Evolutionary conservation across 2,113 vertebrate genomes (phyloP), one percentile per base, ranked within the genome.

Genomic region (Hystrix cristata): DNA sequence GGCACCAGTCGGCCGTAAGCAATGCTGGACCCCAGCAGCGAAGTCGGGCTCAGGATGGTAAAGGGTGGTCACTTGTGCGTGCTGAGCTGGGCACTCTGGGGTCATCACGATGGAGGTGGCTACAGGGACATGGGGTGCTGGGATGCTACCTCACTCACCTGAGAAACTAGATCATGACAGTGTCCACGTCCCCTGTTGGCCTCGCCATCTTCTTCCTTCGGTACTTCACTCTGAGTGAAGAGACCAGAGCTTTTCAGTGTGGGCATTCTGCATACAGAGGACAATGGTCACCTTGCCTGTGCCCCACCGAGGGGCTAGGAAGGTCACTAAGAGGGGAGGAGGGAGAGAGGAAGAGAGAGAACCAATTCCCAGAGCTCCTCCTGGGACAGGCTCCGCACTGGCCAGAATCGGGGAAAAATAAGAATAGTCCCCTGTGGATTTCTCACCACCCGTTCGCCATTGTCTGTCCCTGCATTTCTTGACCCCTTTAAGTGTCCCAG

Each of bases 161-260:
- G 81, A 81, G n/a, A 80, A 48, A 7, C 23, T 43, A 90, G 23
- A 13, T 0, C 19, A 21, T 48, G 53, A 5, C 31, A 14, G 5
- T 0, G 19, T 64, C 6, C 12, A 0, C 1, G 3, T 16, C 18
- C 4, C 3, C 4, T 16, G 57, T 6, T 0, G 8, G 18, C 43
- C 5, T 16, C 0, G 7, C 8, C 4, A 7, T 9, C 38, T 29
- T 60, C 18, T n/a, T 57, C 29, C 43, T 87, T 14, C 1, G 8
- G 74, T 69, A 43, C 34, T 1, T 83, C 19, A 51, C 25, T 25
- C 95, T 95, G 25, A 55, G 51, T 43, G 25, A 92, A 53, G 53
- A 93, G n/a, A 86, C 27, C 79, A 67, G 72, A 27, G 72, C 8
- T 25, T 86, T 67, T 48, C 31, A 76, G 3, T 12, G 19, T 34